Base-by-base conservation (phyloP, 1,140 invertebrate species). In the Batillaria attramentaria region DNA sequence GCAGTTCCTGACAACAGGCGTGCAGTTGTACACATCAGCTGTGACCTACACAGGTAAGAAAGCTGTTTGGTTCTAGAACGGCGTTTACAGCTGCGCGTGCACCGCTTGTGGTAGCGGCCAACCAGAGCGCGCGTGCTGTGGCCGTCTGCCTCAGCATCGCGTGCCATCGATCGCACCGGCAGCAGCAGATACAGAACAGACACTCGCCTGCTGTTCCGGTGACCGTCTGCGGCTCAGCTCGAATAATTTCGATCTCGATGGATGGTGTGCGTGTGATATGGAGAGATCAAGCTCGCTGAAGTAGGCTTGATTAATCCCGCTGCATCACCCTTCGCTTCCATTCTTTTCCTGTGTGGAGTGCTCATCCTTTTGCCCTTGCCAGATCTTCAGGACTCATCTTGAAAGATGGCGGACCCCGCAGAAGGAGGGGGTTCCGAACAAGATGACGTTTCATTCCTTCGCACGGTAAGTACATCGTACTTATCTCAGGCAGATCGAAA, bases 371-470 rank as follows among this genome's bases (percentile, higher is more conserved):
- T 65, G 73, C 54, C 73, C 39, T 60, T 75, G 73, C 73, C 54
- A 5, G 31, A 35, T 75, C 54, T 16, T 24, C 39, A 62, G 24
- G 35, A 57, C 16, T 73, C 46, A 57, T 39, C 73, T 42, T 57
- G 73, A 75, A 86, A 82, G 54, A 87, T 87, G 86, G 84, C 86
- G 81, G 86, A 85, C 70, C 79, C 83, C 10, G 79, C 84, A 24
- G 86, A 86, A 68, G 82, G 80, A 46, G 85, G 85, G 41, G 84
- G 84, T 62, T 83, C 83, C n/a, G 86, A 87, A 80, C 85, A 87
- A 77, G 86, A 87, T 78, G 86, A 86, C 82, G 77, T 87, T 75
- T 87, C 85, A 28, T 87, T 87, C 70, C 74, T 87, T 28, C 72
- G 86, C 78, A 87, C 86, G 81, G 86, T 87, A 80, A 84, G 86